Base-by-base conservation (phyloP, 64 coral and sea anemone genomes). In the Pocillopora verrucosa region DNA sequence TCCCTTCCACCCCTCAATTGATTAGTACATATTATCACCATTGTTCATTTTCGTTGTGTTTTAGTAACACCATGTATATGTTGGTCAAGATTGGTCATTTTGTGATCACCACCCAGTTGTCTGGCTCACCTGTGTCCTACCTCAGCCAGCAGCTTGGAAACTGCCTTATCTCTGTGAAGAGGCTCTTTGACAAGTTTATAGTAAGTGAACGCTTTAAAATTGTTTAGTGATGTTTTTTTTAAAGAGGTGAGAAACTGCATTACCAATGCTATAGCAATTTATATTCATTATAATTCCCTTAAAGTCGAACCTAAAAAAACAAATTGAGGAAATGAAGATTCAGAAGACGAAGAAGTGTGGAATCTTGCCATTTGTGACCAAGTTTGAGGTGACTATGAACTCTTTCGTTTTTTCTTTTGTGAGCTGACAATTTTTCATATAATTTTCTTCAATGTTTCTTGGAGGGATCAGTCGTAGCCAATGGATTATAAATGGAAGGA, bases 11-110 rank as follows among this genome's bases (percentile, higher is more conserved):
- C 13, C 12, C 61, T 13, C 61, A 56, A 24, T 77, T 6, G 34
- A 10, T 89, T 5, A 79, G 17, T 80, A 38, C 41, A 14, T 78
- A 63, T 84, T 75, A n/a, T n/a, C 15, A 77, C 4, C 61, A 9
- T 63, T 17, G 5, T 24, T 56, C 56, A 63, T 67, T 72, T 68
- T 73, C 38, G 74, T 74, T 84, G 17, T 73, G 13, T 85, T 4
- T 19, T 38, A 98, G 96, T 84, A 98, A 98, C 86, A 95, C 96
- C 19, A 98, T 98, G 96, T 98, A 98, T 65, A 98, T 98, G 96
- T 36, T 98, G 34, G 96, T 98, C 16, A 94, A 94, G 75, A 95
- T 98, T 72, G 96, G 96, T 20, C 93, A 98, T 80, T 98, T 95
- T 70, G 96, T 98, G 57, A 95, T 98, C 34, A 92, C 96, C 16